phyloP scores from a whole-genome alignment of 2,888 invertebrate species.

The Dolichopus griseipennis region DNA sequence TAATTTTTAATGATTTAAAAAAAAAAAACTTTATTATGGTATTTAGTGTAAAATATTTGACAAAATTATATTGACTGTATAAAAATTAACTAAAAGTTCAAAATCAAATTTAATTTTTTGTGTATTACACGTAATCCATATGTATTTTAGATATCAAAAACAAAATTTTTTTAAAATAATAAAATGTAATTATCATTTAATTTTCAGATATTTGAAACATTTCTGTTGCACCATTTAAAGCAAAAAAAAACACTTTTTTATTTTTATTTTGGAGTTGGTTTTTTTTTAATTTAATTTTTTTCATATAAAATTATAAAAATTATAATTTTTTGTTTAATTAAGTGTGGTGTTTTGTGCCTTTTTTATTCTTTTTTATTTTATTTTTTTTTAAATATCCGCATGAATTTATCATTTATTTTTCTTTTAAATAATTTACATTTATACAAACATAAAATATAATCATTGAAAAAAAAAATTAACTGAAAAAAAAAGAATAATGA shows the following conservation, averaged over 20 bases:
- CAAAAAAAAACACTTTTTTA: conserved; percentile 2
- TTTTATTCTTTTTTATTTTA: conserved; percentile 12
- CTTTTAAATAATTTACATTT: conserved; percentile 8
- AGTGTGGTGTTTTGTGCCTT: neutral
- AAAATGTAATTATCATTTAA: conserved; percentile 1
- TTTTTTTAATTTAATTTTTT: conserved; percentile 15
- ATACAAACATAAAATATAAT: conserved; percentile 13
- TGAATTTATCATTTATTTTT: conserved; percentile 9
- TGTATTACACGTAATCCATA: too few species aligned
- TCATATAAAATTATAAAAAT: conserved; percentile 4
- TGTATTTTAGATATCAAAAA: too few species aligned
- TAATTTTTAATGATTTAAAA: too few species aligned
- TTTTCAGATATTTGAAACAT: conserved; percentile 1
- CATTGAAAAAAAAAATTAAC: conserved; percentile 18
- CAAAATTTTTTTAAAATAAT: neutral
- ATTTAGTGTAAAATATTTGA: too few species aligned
- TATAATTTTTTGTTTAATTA: neutral
- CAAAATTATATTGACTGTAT: too few species aligned
- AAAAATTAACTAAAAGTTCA: too few species aligned
- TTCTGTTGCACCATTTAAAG: neutral
- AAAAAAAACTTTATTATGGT: too few species aligned
- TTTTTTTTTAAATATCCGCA: conserved; percentile 10
- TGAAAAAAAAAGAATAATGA: conserved; percentile 20
- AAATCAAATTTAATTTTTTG: too few species aligned
- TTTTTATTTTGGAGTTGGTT: conserved; percentile 18